Percentiles rank a stretch among this genome's conserved stretches.
Evolutionary conservation across 2,113 vertebrate species (phyloP).

Genomic region (Spizaetus ornatus): DNA sequence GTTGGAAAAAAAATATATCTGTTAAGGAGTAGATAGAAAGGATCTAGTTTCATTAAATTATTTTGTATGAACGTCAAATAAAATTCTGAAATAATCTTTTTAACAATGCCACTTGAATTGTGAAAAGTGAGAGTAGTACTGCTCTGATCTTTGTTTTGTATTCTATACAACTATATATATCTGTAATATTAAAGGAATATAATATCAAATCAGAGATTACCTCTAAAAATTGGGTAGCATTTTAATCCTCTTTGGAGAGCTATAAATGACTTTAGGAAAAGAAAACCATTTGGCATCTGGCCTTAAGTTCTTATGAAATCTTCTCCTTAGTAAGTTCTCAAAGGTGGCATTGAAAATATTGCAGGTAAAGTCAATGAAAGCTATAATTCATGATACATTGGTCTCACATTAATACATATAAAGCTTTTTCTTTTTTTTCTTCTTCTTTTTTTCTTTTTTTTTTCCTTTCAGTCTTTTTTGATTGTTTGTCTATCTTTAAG

Average conservation of each 20-base stretch:
- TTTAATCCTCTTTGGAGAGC: not conserved
- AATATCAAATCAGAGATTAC: not conserved
- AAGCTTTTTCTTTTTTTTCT: fast-evolving
- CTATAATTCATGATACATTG: not conserved
- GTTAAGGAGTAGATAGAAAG: not conserved
- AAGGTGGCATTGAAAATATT: not conserved
- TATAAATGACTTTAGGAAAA: not conserved
- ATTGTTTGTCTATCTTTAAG: not conserved
- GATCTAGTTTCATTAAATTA: not conserved
- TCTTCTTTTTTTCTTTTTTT: fast-evolving
- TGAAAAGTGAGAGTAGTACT: not conserved
- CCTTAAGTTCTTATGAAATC: not conserved
- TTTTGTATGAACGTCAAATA: not conserved
- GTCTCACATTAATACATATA: not conserved
- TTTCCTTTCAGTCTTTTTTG: too few species aligned
- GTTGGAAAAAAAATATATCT: not conserved
- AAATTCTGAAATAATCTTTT: not conserved
- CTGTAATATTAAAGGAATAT: not conserved
- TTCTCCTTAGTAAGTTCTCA: not conserved
- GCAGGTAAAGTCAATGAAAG: not conserved
- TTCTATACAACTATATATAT: not conserved
- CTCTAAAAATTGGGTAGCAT: not conserved
- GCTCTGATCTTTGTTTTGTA: not conserved
- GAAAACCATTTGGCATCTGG: not conserved
- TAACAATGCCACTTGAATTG: not conserved